Conservation (phyloP, 2,113 vertebrate species). For the Phyllopteryx taeniolatus region DNA sequence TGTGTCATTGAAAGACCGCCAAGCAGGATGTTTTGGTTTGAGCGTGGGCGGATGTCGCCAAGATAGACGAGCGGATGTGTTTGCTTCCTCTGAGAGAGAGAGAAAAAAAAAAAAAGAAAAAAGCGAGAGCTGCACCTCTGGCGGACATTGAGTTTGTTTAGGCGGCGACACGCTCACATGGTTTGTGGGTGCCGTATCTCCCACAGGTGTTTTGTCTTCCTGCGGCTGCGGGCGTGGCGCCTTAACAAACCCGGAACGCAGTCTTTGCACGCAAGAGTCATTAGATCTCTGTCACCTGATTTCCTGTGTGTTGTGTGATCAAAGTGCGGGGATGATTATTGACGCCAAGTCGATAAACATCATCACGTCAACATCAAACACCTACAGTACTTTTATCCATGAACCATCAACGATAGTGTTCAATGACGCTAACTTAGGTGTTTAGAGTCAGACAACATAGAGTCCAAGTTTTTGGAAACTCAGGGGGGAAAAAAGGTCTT, state of each 20-base stretch:
- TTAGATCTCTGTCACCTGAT: background rate
- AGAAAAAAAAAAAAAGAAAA: background rate
- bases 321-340: background rate
- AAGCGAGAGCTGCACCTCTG: background rate
- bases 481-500: no score
- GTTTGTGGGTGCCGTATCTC: background rate
- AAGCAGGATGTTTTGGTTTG: constrained; percentile 12
- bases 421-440: no score
- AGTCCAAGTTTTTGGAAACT: no score
- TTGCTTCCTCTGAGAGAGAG: background rate
- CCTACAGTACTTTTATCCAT: background rate
- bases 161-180: background rate
- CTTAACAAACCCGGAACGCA: background rate
- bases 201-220: constrained; percentile 1
- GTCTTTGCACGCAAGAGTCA: background rate
- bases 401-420: no score
- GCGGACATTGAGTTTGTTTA: background rate
- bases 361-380: background rate
- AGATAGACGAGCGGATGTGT: constrained; percentile 6
- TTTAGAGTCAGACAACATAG: no score
- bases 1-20: constrained; percentile 10
- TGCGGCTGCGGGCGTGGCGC: background rate
- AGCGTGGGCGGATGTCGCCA: constrained; percentile 6
- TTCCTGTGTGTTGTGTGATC: background rate
- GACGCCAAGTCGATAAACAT: background rate